These are phyloP conservation scores for Zaprionus ornatus DNA, from an alignment of 1,140 invertebrate genomes.

Conservation along the genomic window DNA sequence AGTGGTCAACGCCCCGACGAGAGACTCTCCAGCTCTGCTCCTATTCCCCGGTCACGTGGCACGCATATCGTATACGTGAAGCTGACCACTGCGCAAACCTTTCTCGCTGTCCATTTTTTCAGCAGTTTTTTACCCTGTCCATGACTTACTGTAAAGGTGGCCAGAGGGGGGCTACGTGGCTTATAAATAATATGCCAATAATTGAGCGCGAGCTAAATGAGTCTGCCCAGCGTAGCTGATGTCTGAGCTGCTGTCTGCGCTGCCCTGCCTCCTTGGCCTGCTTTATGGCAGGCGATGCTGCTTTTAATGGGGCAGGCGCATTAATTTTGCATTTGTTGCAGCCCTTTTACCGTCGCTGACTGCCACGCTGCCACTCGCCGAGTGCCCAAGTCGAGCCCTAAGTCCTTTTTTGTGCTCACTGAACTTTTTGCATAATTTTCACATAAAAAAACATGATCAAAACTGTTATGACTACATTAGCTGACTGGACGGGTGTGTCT, in stretches of 20 bases:
- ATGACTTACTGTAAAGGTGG: slow-evolving; percentile 13
- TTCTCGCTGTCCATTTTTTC: slow-evolving; percentile 1
- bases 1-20: slow-evolving; percentile 53
- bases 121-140: background rate
- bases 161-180: slow-evolving; percentile 15
- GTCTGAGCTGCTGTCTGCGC: slow-evolving; percentile 25
- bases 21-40: background rate
- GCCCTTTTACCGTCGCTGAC: slow-evolving; percentile 30
- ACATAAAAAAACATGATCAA: slow-evolving; percentile 71
- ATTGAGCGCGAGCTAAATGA: slow-evolving; percentile 48
- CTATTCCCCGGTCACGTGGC: slow-evolving; percentile 58
- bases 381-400: background rate
- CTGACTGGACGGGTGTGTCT: slow-evolving; percentile 34
- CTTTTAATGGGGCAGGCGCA: slow-evolving; percentile 43
- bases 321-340: slow-evolving; percentile 76
- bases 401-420: slow-evolving; percentile 1
- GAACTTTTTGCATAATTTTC: slow-evolving; percentile 72
- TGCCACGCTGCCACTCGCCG: background rate
- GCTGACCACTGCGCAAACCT: slow-evolving; percentile 12
- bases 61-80: slow-evolving; percentile 50
- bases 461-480: slow-evolving; percentile 68
- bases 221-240: slow-evolving; percentile 14
- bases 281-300: slow-evolving; percentile 13
- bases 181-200: slow-evolving; percentile 79
- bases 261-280: background rate